phyloP scores from a whole-genome alignment of 2,888 invertebrate genomes.

The Scaptomyza flava region DNA sequence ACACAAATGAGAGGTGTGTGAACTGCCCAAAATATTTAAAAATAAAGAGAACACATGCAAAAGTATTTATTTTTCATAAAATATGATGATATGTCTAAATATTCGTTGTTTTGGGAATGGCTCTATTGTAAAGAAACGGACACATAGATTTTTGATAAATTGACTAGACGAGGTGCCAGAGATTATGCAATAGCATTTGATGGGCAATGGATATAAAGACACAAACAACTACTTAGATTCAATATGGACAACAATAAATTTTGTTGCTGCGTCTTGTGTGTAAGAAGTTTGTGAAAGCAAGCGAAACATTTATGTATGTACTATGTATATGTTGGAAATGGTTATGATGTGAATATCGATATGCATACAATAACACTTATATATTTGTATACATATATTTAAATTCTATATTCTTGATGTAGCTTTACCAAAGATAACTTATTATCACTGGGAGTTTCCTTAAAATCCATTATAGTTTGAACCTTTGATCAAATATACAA shows the following conservation, averaged over 20 bases:
- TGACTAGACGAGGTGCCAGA: background rate
- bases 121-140: background rate
- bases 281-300: slow-evolving; percentile 9
- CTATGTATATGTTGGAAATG: background rate
- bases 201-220: background rate
- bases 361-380: slow-evolving; percentile 42
- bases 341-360: slow-evolving; percentile 26
- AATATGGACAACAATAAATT: background rate
- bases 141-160: background rate
- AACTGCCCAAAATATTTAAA: background rate
- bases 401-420: slow-evolving; percentile 47
- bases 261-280: slow-evolving; percentile 1
- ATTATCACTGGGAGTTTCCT: slow-evolving; percentile 94
- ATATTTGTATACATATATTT: slow-evolving; percentile 24
- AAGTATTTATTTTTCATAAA: background rate
- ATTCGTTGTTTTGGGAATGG: background rate
- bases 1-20: background rate
- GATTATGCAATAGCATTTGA: background rate
- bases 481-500: slow-evolving; percentile 86
- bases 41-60: slow-evolving; percentile 1
- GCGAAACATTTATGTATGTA: slow-evolving; percentile 12
- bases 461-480: slow-evolving; percentile 95
- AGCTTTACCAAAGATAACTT: slow-evolving; percentile 95
- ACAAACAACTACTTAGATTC: background rate
- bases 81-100: background rate